A percentile compares a stretch with the other conserved stretches of the same genome.
These are phyloP conservation scores for Cheilosia urbana DNA, from an alignment of 2,888 invertebrate species.

Conservation along the genomic window DNA sequence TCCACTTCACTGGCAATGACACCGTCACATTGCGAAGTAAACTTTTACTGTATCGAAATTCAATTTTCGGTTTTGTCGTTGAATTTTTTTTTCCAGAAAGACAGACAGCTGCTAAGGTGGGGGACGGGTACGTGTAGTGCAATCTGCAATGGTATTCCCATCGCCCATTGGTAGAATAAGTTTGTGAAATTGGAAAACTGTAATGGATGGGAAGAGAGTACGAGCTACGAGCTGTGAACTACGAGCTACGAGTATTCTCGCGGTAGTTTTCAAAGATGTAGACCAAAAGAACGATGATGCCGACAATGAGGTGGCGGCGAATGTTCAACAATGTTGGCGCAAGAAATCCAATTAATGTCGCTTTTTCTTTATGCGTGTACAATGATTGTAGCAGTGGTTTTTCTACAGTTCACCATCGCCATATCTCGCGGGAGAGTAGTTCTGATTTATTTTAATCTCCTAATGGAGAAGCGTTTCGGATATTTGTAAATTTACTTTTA, in stretches of 20 bases:
- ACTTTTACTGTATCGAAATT: slow-evolving; percentile 74
- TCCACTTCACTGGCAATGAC: slow-evolving; percentile 50
- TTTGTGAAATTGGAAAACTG: slow-evolving; percentile 69
- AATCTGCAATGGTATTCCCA: slow-evolving; percentile 39
- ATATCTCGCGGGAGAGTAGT: slow-evolving; percentile 27
- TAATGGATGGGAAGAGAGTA: slow-evolving; percentile 66
- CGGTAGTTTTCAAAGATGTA: background rate
- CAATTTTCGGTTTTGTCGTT: slow-evolving; percentile 72
- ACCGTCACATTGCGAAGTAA: slow-evolving; percentile 69
- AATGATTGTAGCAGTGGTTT: background rate
- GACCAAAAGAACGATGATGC: background rate
- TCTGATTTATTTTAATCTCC: slow-evolving; percentile 60
- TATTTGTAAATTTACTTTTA: slow-evolving; percentile 11
- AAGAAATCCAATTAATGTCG: slow-evolving; percentile 71
- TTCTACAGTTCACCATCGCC: slow-evolving; percentile 2
- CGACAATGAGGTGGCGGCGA: slow-evolving; percentile 13
- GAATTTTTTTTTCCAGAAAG: slow-evolving; percentile 30
- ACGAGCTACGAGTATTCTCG: background rate
- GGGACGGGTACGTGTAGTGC: background rate
- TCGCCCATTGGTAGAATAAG: slow-evolving; percentile 42
- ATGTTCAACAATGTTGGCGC: slow-evolving; percentile 57
- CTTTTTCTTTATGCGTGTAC: slow-evolving; percentile 20
- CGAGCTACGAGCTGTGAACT: background rate
- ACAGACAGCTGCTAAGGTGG: background rate
- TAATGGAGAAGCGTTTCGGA: slow-evolving; percentile 48